phyloP scores from a whole-genome alignment of 37 sponge, comb jelly and placozoan species.

The Petrosia ficiformis region DNA sequence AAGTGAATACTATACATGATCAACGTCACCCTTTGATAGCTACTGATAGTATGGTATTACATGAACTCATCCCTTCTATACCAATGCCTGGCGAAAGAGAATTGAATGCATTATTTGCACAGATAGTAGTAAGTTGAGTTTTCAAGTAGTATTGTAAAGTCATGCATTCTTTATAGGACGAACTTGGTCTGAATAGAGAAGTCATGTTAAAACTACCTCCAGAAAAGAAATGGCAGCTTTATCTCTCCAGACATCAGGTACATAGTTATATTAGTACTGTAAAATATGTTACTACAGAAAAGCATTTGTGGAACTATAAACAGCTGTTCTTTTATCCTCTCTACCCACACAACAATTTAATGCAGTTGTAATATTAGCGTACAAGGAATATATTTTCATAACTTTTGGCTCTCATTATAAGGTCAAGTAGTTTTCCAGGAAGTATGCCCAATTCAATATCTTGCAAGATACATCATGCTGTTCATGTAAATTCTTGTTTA shows the following conservation, averaged over 20 bases:
- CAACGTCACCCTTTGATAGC: neutral
- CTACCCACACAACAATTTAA: neutral
- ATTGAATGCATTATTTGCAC: slow-evolving; percentile 52
- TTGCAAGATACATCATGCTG: too few species aligned
- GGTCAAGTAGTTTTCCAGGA: too few species aligned
- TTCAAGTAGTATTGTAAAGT: neutral
- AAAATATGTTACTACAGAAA: neutral
- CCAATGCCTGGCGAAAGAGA: slow-evolving; percentile 71
- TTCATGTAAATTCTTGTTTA: too few species aligned
- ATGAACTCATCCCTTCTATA: slow-evolving; percentile 54
- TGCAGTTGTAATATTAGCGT: too few species aligned
- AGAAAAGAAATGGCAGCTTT: slow-evolving; percentile 79
- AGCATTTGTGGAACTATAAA: neutral
- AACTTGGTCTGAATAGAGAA: slow-evolving; percentile 64
- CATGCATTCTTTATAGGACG: slow-evolving; percentile 42
- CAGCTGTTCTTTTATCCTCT: neutral
- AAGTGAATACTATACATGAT: neutral
- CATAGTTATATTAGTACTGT: neutral
- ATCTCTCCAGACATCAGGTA: slow-evolving; percentile 50
- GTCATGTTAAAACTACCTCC: slow-evolving; percentile 59
- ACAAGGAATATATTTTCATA: too few species aligned
- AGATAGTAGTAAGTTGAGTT: slow-evolving; percentile 62
- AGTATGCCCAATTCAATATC: too few species aligned
- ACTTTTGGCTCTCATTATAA: too few species aligned
- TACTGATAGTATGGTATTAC: slow-evolving; percentile 38